Evolutionary conservation across 2,888 invertebrate species (phyloP), one percentile per base, ranked within the genome.

Genomic region (Saturnia japonica): DNA sequence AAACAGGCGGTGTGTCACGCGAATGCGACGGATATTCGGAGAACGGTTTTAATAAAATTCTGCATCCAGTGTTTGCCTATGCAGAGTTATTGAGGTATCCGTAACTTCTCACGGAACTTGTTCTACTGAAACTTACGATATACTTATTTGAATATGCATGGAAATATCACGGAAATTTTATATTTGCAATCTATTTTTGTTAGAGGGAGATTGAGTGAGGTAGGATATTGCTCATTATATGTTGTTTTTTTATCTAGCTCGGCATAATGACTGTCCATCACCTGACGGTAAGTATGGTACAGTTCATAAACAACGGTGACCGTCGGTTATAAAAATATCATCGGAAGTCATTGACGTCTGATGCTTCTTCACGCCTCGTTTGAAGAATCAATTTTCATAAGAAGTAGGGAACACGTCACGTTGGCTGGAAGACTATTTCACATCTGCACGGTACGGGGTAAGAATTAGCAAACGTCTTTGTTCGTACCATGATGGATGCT

Each of bases 41-140:
- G 76, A 83, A 82, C 83, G 82, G 75, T 75, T 82, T 82, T 82
- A 82, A 82, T 82, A 82, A 81, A 82, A 81, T 72, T 71, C 74
- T 68, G 77, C 73, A 76, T 76, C 72, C 71, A 14, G 71, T 74
- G 75, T 78, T 77, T 77, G 73, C 74, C 73, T 74, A 69, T 73
- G 71, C 74, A 71, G 73, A 69, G 73, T 75, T 77, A 78, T 81
- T 78, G 77, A 77, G 75, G 51, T 66, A 42, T 54, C 51, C 64
- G 47, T 51, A 70, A 66, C 64, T 60, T 68, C 14, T 51, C 51
- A 22, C 40, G 14, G 64, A 70, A 70, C 42, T 66, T 51, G 25
- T 51, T 40, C 42, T 60, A 4, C 14, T 34, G 22, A 16, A 69
- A 54, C 22, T 66, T 66, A n/a, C 12, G 40, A 12, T 40, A 40